Evolutionary conservation across 2,797 vertebrate genomes (phyloP), one percentile per base, ranked within the genome.

Genomic region (Arctocebus calabarensis): DNA sequence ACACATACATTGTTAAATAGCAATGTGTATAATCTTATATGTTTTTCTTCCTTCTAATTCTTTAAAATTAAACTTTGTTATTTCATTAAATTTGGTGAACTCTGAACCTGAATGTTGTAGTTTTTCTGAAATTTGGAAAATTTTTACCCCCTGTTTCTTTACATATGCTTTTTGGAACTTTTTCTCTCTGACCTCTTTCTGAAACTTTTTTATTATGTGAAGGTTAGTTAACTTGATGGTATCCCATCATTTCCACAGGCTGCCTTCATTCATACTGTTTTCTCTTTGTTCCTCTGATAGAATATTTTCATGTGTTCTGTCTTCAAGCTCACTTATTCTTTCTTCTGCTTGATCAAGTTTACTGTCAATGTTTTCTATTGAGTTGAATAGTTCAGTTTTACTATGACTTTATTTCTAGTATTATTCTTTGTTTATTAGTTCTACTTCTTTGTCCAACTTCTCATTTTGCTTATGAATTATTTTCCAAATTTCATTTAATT

Each of bases 1-100:
- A 43, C 32, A 14, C 7, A 84, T 10, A 90, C 14, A 48, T 48
- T n/a, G 74, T 64, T 25, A 87, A 84, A 88, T 12, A 90, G 87
- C 10, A 77, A 64, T 23, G 43, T 40, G 10, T 48, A 91, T 66
- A n/a, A n/a, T 61, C 88, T 61, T 27, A 12, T 45, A 12, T 77
- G 77, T 43, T 73, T 68, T 48, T 48, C 55, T 27, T 61, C 57
- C 84, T 77, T 75, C 43, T 9, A 16, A 82, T 64, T 79, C 66
- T 75, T 82, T 43, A 75, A 91, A 82, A 66, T 77, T 87, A 92
- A 90, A 79, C 20, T 73, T 61, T 57, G 22, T 70, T 73, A 83
- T 19, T 40, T 43, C 71, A 10, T 85, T 84, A 88, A 84, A 79
- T 55, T 57, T 57, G 75, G 32, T 13, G 13, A 34, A 12, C 52